These are phyloP conservation scores for Frankliniella intonsa DNA, from an alignment of 2,888 invertebrate genomes.

Conservation along the genomic window DNA sequence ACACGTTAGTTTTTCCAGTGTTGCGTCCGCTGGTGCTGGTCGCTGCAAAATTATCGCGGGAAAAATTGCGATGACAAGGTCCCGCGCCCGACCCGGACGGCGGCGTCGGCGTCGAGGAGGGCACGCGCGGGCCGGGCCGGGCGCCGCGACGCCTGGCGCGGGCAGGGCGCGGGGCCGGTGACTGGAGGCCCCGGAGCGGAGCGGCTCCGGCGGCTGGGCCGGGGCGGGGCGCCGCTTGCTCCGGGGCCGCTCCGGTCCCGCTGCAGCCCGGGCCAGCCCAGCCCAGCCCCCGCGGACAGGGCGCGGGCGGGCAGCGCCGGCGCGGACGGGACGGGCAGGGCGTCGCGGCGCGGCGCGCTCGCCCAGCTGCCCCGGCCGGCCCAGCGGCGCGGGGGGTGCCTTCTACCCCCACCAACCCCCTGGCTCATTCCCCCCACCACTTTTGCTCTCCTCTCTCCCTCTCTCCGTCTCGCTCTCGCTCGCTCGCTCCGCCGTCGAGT, in stretches of 20 bases:
- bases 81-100: too few species aligned
- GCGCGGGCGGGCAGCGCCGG: background rate
- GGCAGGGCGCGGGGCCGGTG: background rate
- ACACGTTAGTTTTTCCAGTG: too few species aligned
- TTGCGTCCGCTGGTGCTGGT: too few species aligned
- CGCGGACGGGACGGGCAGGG: background rate
- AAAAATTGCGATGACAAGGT: too few species aligned
- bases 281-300: too few species aligned
- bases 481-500: background rate
- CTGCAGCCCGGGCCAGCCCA: too few species aligned
- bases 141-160: background rate
- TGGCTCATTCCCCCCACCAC: conserved; percentile 2
- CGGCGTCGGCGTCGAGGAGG: too few species aligned
- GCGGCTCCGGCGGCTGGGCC: background rate
- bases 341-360: too few species aligned
- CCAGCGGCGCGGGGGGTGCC: background rate
- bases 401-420: background rate
- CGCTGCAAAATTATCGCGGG: too few species aligned
- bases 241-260: background rate
- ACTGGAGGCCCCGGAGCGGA: background rate
- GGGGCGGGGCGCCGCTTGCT: background rate
- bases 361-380: too few species aligned
- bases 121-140: too few species aligned
- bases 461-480: background rate
- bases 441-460: background rate